These are phyloP conservation scores for Thrips palmi DNA, from an alignment of 1,140 invertebrate species.

Conservation along the genomic window DNA sequence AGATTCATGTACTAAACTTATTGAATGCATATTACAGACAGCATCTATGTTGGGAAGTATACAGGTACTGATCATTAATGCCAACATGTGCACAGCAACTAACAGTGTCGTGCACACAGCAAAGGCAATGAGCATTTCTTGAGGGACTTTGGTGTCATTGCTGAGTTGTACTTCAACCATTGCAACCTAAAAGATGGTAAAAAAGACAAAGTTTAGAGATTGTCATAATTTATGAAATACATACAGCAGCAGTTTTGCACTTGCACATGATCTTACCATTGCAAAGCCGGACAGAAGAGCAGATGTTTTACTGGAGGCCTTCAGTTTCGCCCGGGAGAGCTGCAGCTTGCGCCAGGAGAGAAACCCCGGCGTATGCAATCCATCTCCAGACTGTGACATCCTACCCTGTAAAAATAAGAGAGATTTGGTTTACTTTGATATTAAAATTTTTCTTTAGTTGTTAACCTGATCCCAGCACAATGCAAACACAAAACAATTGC, in stretches of 20 bases:
- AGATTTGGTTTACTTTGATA: too few species aligned
- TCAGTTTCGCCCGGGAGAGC: constrained; percentile 83
- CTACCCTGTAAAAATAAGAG: too few species aligned
- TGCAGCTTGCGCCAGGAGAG: constrained; percentile 81
- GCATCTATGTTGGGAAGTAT: constrained; percentile 89
- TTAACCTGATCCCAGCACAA: too few species aligned
- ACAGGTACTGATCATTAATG: constrained; percentile 98
- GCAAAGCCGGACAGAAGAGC: constrained; percentile 91
- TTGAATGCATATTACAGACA: constrained; percentile 69
- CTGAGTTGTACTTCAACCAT: constrained; percentile 91
- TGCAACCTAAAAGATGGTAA: constrained; percentile 49
- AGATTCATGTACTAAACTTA: constrained; percentile 66
- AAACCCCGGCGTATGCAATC: constrained; percentile 62
- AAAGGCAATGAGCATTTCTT: constrained; percentile 75
- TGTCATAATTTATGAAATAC: constrained; percentile 1
- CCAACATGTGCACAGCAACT: constrained; percentile 93
- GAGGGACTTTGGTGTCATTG: constrained; percentile 49
- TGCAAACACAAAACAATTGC: too few species aligned
- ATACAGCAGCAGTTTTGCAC: background rate
- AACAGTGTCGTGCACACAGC: constrained; percentile 88
- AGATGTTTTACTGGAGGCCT: constrained; percentile 92
- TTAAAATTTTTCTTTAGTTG: too few species aligned
- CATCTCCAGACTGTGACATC: constrained; percentile 51
- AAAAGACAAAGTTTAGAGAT: background rate
- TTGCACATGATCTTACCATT: constrained; percentile 50